These are phyloP conservation scores for Euproctis similis DNA, from an alignment of 2,888 invertebrate species.

Conservation along the genomic window DNA sequence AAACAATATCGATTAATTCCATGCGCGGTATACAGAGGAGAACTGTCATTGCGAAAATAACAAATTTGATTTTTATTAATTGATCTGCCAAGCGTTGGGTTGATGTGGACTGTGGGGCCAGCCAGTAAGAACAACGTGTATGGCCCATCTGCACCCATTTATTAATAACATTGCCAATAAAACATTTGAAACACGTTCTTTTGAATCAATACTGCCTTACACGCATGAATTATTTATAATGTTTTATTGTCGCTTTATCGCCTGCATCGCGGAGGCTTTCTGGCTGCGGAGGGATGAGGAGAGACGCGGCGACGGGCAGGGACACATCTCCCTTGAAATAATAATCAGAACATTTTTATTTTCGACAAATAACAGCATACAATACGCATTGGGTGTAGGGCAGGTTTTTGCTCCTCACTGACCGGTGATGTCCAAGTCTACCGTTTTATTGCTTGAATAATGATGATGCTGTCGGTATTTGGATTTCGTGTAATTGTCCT, in stretches of 20 bases:
- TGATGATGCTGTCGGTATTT: constrained; percentile 37
- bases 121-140: constrained; percentile 42
- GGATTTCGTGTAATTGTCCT: constrained; percentile 40
- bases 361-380: constrained; percentile 70
- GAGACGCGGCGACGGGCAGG: no score
- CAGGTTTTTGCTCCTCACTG: constrained; percentile 43
- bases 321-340: constrained; percentile 53
- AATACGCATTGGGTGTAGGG: constrained; percentile 29
- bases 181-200: constrained; percentile 74
- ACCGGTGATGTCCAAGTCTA: constrained; percentile 34
- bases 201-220: constrained; percentile 64
- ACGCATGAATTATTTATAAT: constrained; percentile 71
- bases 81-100: constrained; percentile 46
- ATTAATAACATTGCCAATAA: constrained; percentile 64
- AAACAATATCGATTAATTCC: not conserved
- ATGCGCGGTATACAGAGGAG: constrained; percentile 8
- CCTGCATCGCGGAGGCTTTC: constrained; percentile 48
- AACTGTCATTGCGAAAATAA: constrained; percentile 29
- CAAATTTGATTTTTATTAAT: constrained; percentile 62
- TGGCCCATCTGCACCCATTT: constrained; percentile 67
- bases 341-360: constrained; percentile 70
- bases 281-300: constrained; percentile 23
- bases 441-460: constrained; percentile 38
- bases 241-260: constrained; percentile 73
- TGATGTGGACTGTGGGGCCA: constrained; percentile 34